phyloP scores from a whole-genome alignment of 2,113 vertebrate genomes.

The Rattus rattus region DNA sequence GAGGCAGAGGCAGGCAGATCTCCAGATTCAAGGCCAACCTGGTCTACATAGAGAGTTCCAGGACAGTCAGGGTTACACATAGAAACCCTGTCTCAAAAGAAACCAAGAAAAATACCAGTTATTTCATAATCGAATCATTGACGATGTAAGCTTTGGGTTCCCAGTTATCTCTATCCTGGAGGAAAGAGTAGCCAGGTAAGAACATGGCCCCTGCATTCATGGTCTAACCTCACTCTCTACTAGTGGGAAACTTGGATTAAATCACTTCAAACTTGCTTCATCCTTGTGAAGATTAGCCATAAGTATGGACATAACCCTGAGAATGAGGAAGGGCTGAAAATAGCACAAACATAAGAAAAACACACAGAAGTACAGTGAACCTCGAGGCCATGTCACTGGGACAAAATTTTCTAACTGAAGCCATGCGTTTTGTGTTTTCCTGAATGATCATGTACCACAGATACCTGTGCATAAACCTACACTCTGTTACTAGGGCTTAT shows the following conservation, averaged over 20 bases:
- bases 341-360: not conserved
- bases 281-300: not conserved
- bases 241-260: slow-evolving; percentile 4
- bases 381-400: not conserved
- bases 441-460: not conserved
- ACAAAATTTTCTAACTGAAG: not conserved
- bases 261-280: slow-evolving; percentile 19
- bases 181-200: not conserved
- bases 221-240: not conserved
- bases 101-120: not conserved
- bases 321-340: not conserved
- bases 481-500: not conserved
- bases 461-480: not conserved
- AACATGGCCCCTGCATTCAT: not conserved
- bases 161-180: not conserved
- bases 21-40: not conserved
- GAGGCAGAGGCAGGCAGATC: not conserved
- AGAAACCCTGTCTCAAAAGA: not conserved
- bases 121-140: not conserved
- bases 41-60: not conserved
- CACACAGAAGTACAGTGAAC: not conserved
- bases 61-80: not conserved
- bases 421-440: not conserved
- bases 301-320: not conserved
- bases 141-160: not conserved